Evolutionary conservation across 1,140 invertebrate species (phyloP), one percentile per base, ranked within the genome.

Genomic region (Argopecten irradians): DNA sequence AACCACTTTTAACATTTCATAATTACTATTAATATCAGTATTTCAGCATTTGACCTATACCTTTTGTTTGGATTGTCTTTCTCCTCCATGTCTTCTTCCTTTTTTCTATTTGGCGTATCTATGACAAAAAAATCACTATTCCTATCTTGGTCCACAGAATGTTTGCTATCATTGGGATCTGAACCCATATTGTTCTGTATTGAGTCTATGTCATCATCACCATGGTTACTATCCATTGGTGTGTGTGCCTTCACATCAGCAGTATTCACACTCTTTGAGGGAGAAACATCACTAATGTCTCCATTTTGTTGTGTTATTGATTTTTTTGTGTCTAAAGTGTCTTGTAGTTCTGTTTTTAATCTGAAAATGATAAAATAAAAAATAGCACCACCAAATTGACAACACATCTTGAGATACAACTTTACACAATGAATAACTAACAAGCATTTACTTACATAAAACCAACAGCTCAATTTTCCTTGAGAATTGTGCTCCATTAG

Each of bases 101-200:
- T 41, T 7, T 71, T 35, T 36, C n/a, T 41, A 32, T 34, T 16
- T 16, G 34, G 83, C 9, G 41, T 46, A 55, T 86, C 43, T 86
- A 86, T 86, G 41, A 82, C 86, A 86, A 86, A 28, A 55, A 71
- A 71, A 41, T 86, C 86, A 86, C 86, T 41, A 43, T 87, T 82
- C 19, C 55, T 41, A 33, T 71, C 41, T 82, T 83, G 71, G 71
- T 87, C 34, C 71, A 22, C 35, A 7, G 34, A 35, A 84, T 84
- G 83, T 34, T 84, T 36, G 35, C 83, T 84, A 32, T 84, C 35
- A 84, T 55, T 55, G 43, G 22, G 43, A 55, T 55, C 43, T 55
- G 83, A 34, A 19, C 83, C 34, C 32, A 34, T n/a, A 84, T 14
- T 84, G 35, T 84, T 33, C 35, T 35, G 28, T 84, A 84, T 33